A percentile compares a stretch with the other conserved stretches of the same genome.
These are phyloP conservation scores for Proteles cristata DNA, from an alignment of 2,113 vertebrate species.

Conservation along the genomic window DNA sequence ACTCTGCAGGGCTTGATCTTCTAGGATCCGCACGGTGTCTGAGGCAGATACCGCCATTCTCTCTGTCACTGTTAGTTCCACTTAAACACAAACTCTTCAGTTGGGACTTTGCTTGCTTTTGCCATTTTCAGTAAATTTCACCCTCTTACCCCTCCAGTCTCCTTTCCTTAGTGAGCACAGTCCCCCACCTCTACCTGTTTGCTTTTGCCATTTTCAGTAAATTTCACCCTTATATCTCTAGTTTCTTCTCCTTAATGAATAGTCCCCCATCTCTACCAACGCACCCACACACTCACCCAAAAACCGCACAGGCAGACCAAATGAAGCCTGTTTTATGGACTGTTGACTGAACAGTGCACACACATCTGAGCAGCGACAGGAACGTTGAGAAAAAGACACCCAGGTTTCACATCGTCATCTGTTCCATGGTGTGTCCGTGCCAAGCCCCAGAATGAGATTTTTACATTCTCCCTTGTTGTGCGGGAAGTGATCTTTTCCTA, in stretches of 20 bases:
- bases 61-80: background rate
- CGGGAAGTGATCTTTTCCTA: conserved; percentile 58
- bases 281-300: background rate
- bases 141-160: background rate
- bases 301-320: background rate
- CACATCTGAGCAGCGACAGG: background rate
- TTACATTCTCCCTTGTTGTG: conserved; percentile 14
- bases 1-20: background rate
- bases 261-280: background rate
- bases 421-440: accelerated
- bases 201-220: background rate
- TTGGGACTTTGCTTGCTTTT: background rate
- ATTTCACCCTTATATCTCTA: too few relatives aligned
- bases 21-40: background rate
- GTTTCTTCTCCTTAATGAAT: background rate
- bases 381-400: background rate
- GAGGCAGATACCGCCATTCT: accelerated
- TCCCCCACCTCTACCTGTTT: too few relatives aligned
- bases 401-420: too few relatives aligned
- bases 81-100: background rate
- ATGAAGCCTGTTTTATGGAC: background rate
- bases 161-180: background rate
- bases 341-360: background rate
- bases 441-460: background rate
- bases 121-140: background rate